Conservation (phyloP, 1,140 invertebrate genomes). For the Sarcophaga peregrina region DNA sequence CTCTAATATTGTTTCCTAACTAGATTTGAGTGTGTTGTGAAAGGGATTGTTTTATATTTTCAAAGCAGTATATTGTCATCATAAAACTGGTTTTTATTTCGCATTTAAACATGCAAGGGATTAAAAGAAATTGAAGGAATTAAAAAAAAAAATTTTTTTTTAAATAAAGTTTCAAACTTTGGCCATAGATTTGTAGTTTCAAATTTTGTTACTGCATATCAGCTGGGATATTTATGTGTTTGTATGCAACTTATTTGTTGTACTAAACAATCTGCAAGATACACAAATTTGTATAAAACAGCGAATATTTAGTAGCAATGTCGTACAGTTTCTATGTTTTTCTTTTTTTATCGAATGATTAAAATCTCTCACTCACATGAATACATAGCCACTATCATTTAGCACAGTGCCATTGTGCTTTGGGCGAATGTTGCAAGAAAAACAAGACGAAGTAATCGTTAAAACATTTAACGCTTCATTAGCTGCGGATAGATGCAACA, state of each 20-base stretch:
- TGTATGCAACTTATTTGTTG: not conserved
- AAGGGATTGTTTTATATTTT: not conserved
- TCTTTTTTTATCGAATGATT: not conserved
- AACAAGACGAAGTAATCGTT: not conserved
- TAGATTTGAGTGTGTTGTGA: not conserved
- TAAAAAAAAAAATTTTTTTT: no score
- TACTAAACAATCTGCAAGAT: not conserved
- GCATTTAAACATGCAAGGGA: not conserved
- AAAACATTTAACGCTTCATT: constrained; percentile 4
- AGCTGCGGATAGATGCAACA: not conserved
- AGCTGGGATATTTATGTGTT: no score
- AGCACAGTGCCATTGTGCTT: not conserved
- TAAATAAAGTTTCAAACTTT: not conserved
- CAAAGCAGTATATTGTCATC: no score
- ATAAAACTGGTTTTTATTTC: not conserved
- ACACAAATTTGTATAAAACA: not conserved
- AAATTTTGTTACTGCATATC: not conserved
- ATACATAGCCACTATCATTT: no score
- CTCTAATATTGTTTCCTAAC: no score
- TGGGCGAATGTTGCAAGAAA: not conserved
- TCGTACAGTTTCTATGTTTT: not conserved
- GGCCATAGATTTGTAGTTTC: not conserved
- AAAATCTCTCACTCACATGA: no score
- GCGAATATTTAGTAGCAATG: not conserved
- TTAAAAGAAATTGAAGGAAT: not conserved